phyloP scores from a whole-genome alignment of 2,113 vertebrate genomes.

The Egretta garzetta region DNA sequence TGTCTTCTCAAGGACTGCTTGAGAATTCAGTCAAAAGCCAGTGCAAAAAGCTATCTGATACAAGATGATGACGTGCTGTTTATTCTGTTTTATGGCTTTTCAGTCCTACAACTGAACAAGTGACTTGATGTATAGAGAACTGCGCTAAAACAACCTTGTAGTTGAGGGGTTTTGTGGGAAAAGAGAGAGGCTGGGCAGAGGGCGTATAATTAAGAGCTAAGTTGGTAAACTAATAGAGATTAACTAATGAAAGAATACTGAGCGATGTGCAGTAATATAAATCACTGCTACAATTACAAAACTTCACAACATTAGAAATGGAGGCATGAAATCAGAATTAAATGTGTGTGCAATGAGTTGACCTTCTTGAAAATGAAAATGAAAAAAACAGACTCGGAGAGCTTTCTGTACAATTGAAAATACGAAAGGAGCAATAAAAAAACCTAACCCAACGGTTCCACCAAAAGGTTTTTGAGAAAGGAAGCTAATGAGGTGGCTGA shows the following conservation, averaged over 20 bases:
- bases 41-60: not conserved
- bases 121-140: not conserved
- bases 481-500: not conserved
- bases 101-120: not conserved
- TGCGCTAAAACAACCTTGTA: not conserved
- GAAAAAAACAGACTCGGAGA: not conserved
- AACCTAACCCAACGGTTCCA: not conserved
- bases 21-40: not conserved
- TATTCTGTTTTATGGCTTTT: not conserved
- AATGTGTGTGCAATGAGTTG: not conserved
- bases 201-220: not conserved
- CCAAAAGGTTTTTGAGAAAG: not conserved
- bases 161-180: not conserved
- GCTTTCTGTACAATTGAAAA: not conserved
- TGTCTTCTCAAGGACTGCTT: not conserved
- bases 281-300: not conserved
- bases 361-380: not conserved
- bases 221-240: accelerated
- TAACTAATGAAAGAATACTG: not conserved
- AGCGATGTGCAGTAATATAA: not conserved
- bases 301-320: not conserved
- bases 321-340: not conserved
- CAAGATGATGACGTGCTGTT: not conserved
- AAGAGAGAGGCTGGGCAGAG: not conserved
- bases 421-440: not conserved